Base-by-base conservation (phyloP, 2,888 invertebrate genomes). In the Mythimna impura region DNA sequence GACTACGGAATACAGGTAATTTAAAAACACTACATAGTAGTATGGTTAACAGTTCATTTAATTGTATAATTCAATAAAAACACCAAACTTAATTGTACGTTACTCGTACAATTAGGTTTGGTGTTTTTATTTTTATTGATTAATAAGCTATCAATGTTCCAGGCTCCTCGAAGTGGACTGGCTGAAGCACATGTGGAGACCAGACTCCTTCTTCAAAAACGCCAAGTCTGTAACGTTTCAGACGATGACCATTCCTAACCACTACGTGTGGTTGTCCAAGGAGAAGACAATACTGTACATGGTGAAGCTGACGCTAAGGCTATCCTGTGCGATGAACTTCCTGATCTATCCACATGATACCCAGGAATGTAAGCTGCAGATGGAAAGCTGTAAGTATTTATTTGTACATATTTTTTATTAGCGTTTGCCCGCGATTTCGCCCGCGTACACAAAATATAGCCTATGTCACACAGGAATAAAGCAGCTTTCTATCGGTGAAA, bases 241-340 rank as follows among this genome's bases (percentile, higher is more conserved):
- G 93, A 99, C 99, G 0, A 99, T 99, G 98, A 99, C 99, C 57
- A 98, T 99, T 83, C 99, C 99, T 0, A 99, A 99, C 95, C 99
- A 99, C 93, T 99, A 99, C 92, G 97, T 99, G 89, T 99, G 99
- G 98, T 95, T 99, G 73, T 98, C 99, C 93, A 98, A 95, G 80
- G 95, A 95, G 85, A 95, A 95, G 86, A 95, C 94, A 0, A 95
- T 95, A 30, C 83, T 95, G 50, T 99, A 99, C 92, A 95, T 95
- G 95, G 95, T 98, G 89, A 99, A 99, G 97, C 97, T 99, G 84
- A 99, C 99, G 0, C 92, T 99, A 79, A 98, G 98, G 82, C 94
- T 99, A 50, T 99, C 99, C 0, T 99, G 99, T 89, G 98, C 98
- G 0, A 99, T 99, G 99, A 98, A 99, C 93, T 99, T 99, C 92